Evolutionary conservation across 1,140 invertebrate species (phyloP).

Genomic region (Mercenaria mercenaria): DNA sequence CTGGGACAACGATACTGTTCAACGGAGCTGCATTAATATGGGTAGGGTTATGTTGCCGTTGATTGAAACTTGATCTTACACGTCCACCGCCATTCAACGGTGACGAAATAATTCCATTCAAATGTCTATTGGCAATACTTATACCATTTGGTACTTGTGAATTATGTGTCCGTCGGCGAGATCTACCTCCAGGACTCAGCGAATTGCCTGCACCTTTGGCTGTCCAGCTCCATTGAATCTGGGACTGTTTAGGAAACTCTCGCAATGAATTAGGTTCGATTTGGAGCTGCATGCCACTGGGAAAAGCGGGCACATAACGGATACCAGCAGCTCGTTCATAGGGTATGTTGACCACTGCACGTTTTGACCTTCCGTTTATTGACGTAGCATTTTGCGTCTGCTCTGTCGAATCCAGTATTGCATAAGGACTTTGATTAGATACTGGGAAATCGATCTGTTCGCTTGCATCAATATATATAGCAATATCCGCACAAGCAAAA

Average conservation of each 20-base stretch:
- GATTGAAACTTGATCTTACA: conserved; percentile 19
- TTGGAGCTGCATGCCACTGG: background rate
- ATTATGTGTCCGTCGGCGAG: background rate
- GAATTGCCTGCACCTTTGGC: background rate
- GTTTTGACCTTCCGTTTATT: background rate
- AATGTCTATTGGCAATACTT: background rate
- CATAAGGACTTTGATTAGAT: background rate
- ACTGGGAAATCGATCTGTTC: background rate
- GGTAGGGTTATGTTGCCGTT: background rate
- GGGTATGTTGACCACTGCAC: background rate
- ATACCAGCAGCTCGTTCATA: background rate
- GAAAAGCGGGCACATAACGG: background rate
- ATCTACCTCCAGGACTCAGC: background rate
- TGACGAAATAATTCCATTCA: background rate
- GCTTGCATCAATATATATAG: conserved; percentile 25
- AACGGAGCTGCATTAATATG: background rate
- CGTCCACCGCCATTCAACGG: background rate
- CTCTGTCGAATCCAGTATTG: too few species aligned
- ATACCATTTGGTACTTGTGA: background rate
- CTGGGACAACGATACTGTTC: background rate
- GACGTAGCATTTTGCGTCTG: background rate
- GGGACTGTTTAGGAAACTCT: background rate
- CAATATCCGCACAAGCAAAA: conserved; percentile 58
- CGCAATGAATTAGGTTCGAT: background rate
- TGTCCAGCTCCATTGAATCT: background rate